phyloP scores from a whole-genome alignment of 2,888 invertebrate species.

The Cephus spinipes region DNA sequence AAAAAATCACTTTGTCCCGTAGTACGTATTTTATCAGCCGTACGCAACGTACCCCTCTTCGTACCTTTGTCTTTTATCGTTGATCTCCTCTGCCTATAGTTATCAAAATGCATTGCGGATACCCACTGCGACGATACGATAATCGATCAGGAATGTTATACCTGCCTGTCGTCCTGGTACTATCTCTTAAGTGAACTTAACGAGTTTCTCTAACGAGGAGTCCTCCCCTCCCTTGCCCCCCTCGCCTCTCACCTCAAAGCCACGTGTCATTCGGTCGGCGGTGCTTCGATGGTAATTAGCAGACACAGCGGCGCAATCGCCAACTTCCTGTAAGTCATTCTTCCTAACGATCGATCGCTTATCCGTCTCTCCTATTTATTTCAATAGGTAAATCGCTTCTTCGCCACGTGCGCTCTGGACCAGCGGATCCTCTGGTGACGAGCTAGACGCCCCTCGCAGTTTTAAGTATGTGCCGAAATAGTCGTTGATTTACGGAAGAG shows the following conservation, averaged over 20 bases:
- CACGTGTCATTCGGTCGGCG: not conserved
- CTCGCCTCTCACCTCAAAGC: no score
- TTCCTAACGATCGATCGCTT: not conserved
- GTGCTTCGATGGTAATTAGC: not conserved
- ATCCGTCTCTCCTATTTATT: not conserved
- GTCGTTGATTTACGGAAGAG: not conserved
- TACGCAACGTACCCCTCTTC: no score
- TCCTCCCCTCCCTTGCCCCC: not conserved
- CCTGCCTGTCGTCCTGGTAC: not conserved
- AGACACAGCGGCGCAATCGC: not conserved
- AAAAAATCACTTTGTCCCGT: no score
- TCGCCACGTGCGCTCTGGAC: not conserved
- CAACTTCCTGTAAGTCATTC: not conserved
- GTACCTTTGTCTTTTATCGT: not conserved
- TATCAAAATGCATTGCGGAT: not conserved
- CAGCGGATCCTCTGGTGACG: not conserved
- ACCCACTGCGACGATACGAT: not conserved
- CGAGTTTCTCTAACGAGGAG: not conserved
- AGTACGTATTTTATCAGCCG: no score
- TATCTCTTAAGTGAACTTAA: not conserved
- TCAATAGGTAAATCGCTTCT: not conserved
- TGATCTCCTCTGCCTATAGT: not conserved
- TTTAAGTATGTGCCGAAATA: not conserved
- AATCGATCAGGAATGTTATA: not conserved
- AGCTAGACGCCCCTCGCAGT: not conserved